These are phyloP conservation scores for Hystrix brachyura DNA, from an alignment of 2,113 vertebrate genomes.

Conservation along the genomic window DNA sequence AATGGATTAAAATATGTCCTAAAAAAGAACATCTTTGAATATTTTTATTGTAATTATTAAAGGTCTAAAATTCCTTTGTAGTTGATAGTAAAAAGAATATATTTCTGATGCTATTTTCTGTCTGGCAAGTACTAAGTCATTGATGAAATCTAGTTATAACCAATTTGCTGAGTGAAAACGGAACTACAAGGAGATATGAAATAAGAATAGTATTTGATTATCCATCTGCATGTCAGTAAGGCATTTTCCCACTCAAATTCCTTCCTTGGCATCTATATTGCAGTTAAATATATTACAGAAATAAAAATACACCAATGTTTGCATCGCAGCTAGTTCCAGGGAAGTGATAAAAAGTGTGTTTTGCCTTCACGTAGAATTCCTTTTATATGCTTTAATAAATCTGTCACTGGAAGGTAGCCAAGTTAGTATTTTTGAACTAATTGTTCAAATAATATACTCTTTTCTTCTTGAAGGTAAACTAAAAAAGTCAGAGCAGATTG, in stretches of 20 bases:
- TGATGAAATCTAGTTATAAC: background rate
- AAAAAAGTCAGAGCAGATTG: background rate
- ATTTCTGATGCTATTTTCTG: slow-evolving; percentile 45
- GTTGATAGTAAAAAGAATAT: slow-evolving; percentile 5
- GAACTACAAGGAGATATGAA: background rate
- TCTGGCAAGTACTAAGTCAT: slow-evolving; percentile 25
- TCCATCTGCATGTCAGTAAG: background rate
- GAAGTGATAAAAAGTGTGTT: background rate
- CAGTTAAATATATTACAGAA: background rate
- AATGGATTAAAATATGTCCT: background rate
- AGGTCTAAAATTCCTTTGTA: background rate
- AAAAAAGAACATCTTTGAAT: background rate
- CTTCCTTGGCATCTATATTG: background rate
- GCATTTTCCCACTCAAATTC: background rate
- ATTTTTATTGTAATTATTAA: background rate
- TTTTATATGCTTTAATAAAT: background rate
- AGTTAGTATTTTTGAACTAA: background rate
- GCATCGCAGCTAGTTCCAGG: background rate
- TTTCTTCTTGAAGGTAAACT: background rate
- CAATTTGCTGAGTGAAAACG: slow-evolving; percentile 28
- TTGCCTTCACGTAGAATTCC: background rate
- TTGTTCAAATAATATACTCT: background rate
- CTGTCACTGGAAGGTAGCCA: background rate
- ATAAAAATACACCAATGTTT: background rate
- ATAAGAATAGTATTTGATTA: slow-evolving; percentile 2